Percentiles rank a stretch among this genome's conserved stretches.
phyloP scores from a whole-genome alignment of 2,113 vertebrate genomes.

The Cyanocitta stelleri region DNA sequence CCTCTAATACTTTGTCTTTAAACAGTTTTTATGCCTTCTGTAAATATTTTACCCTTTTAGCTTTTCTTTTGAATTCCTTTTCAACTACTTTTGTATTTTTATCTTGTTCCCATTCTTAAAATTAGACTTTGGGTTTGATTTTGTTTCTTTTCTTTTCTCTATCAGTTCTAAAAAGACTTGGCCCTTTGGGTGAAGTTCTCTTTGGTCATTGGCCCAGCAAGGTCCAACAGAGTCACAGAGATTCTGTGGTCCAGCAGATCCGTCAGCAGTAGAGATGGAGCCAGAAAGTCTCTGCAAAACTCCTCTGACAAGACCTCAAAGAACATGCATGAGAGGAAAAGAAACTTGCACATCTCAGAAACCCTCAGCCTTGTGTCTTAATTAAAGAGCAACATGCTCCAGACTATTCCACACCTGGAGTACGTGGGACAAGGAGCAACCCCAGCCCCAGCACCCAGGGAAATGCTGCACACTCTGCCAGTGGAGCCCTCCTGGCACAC shows the following conservation, averaged over 20 bases:
- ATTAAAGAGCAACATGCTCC: background rate
- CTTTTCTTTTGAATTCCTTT: slow-evolving; percentile 52
- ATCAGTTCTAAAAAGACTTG: background rate
- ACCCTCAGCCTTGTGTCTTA: background rate
- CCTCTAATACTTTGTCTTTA: slow-evolving; percentile 52
- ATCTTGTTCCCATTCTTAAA: slow-evolving; percentile 44
- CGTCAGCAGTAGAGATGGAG: accelerated
- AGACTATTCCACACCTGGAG: background rate
- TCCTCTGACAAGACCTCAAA: background rate
- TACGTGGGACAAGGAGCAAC: background rate
- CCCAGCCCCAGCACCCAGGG: accelerated
- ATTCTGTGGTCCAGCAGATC: background rate
- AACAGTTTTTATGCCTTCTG: slow-evolving; percentile 42
- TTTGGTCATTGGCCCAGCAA: background rate
- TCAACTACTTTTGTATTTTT: slow-evolving; percentile 33
- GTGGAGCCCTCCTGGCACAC: background rate
- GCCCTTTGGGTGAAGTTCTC: background rate
- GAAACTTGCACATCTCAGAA: background rate
- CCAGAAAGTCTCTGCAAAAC: background rate
- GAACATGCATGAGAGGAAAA: background rate
- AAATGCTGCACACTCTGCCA: accelerated
- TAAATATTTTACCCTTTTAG: slow-evolving; percentile 54
- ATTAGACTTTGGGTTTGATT: background rate
- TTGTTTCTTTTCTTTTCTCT: background rate
- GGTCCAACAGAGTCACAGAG: background rate